Conservation (phyloP, 2,797 vertebrate genomes). For the Apogon talboti region DNA sequence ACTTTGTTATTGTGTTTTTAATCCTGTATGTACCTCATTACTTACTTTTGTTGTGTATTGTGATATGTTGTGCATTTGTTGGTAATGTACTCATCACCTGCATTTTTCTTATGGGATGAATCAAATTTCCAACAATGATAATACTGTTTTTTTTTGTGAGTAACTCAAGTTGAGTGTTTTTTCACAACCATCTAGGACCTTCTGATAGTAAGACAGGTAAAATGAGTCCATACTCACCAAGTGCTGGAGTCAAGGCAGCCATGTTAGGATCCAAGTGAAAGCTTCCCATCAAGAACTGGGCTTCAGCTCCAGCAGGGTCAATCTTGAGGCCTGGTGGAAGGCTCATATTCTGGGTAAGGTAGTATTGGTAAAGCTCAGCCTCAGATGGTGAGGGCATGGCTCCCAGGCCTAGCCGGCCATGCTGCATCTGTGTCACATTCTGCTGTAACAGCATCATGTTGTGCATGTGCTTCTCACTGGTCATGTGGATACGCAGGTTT, state of each 20-base stretch:
- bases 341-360: conserved; percentile 98
- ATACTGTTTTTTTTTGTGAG: too few species aligned
- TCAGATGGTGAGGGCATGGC: conserved; percentile 94
- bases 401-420: conserved; percentile 91
- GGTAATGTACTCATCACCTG: background rate
- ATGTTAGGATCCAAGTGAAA: conserved; percentile 94
- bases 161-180: background rate
- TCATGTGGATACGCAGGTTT: conserved; percentile 99
- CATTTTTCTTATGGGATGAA: background rate
- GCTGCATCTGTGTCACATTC: conserved; percentile 96
- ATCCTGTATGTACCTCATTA: too few species aligned
- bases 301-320: conserved; percentile 89
- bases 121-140: background rate
- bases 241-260: conserved; percentile 90
- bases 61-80: too few species aligned
- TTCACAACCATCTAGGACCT: conserved; percentile 1
- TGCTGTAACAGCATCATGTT: conserved; percentile 99
- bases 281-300: conserved; percentile 94
- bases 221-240: conserved; percentile 86
- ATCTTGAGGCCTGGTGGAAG: conserved; percentile 93
- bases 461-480: conserved; percentile 99
- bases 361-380: conserved; percentile 99
- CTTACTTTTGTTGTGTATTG: too few species aligned
- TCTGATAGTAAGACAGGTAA: conserved; percentile 12
- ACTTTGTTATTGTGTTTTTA: too few species aligned